These are phyloP conservation scores for Sminthurides aquaticus DNA, from an alignment of 2,888 invertebrate genomes.

Conservation along the genomic window DNA sequence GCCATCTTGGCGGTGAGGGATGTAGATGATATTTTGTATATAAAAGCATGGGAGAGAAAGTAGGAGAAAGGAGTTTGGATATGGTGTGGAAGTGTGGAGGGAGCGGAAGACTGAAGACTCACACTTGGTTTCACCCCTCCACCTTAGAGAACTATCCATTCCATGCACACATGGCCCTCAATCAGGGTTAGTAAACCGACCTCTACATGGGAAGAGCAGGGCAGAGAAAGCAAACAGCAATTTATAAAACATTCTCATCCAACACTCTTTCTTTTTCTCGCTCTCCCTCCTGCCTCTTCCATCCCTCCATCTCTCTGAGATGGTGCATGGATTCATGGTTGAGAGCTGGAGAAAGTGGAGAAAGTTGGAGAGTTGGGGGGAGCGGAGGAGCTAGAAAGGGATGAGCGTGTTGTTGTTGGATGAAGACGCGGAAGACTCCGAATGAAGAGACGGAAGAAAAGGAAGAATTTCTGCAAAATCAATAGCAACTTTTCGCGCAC, in stretches of 20 bases:
- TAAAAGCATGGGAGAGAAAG: too few relatives aligned
- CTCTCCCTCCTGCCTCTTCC: too few relatives aligned
- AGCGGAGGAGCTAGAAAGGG: not conserved
- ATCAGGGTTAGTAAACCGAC: not conserved
- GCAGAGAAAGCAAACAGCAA: not conserved
- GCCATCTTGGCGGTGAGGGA: too few relatives aligned
- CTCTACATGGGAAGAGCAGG: not conserved
- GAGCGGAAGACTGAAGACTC: not conserved
- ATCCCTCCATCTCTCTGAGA: too few relatives aligned
- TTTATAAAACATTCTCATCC: not conserved
- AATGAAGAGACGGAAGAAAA: not conserved
- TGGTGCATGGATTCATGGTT: too few relatives aligned
- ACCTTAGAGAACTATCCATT: not conserved
- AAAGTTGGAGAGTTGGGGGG: not conserved
- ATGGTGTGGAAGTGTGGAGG: too few relatives aligned
- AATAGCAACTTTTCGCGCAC: slow-evolving; percentile 8
- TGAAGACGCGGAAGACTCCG: not conserved
- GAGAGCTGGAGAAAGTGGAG: not conserved
- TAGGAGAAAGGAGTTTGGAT: too few relatives aligned
- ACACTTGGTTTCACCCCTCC: not conserved
- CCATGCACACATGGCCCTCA: not conserved
- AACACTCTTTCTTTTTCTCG: not conserved
- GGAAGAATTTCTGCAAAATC: slow-evolving; percentile 7
- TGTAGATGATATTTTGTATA: too few relatives aligned
- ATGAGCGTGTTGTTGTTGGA: not conserved